Percentiles rank a stretch among this genome's conserved stretches.
Conservation (phyloP, 2,797 vertebrate genomes). For the Acipenser ruthenus region DNA sequence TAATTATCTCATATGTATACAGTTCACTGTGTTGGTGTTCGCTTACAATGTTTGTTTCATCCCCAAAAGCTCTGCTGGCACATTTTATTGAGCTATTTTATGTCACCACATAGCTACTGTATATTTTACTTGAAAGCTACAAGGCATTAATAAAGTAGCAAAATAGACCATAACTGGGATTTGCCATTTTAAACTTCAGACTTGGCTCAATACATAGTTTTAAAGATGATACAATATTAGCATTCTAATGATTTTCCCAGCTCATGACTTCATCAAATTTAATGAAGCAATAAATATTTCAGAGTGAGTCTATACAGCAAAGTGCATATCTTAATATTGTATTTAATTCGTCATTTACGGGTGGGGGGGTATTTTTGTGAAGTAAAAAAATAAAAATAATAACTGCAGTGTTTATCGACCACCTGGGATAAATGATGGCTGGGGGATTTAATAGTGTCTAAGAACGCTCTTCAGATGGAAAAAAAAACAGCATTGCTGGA, state of each 20-base stretch:
- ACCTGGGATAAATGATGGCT: too few relatives aligned
- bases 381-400: too few relatives aligned
- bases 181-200: conserved; percentile 44
- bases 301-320: conserved; percentile 57
- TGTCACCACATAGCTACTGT: too few relatives aligned
- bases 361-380: background rate
- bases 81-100: too few relatives aligned
- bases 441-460: too few relatives aligned
- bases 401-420: too few relatives aligned
- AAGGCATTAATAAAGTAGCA: conserved; percentile 45
- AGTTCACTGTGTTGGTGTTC: too few relatives aligned
- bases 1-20: too few relatives aligned
- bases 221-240: conserved; percentile 66
- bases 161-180: conserved; percentile 36
- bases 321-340: conserved; percentile 65
- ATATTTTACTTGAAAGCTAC: conserved; percentile 25
- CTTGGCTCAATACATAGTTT: conserved; percentile 41
- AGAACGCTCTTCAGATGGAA: too few relatives aligned
- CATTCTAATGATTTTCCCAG: conserved; percentile 54
- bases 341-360: conserved; percentile 38
- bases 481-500: too few relatives aligned
- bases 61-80: too few relatives aligned
- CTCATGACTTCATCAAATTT: conserved; percentile 69
- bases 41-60: too few relatives aligned
- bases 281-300: conserved; percentile 70